Evolutionary conservation across 2,888 invertebrate species (phyloP).

Genomic region (Plebejus melissa): DNA sequence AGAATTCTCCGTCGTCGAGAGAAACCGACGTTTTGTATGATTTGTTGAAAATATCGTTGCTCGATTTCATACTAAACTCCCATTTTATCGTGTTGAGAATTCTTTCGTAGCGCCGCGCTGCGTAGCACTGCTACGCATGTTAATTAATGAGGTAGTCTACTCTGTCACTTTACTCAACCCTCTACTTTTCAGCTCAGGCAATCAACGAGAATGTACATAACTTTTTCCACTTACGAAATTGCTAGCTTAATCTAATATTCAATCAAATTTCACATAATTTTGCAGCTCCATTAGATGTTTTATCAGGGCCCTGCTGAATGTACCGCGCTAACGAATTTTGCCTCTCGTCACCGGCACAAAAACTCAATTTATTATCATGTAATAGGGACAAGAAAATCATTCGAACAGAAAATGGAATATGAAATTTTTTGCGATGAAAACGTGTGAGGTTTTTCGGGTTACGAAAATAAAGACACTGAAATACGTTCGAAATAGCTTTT

Average conservation of each 20-base stretch:
- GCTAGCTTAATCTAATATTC: slow-evolving; percentile 16
- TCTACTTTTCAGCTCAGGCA: not conserved
- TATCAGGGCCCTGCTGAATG: slow-evolving; percentile 3
- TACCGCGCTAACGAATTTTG: slow-evolving; percentile 33
- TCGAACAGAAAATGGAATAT: slow-evolving; percentile 26
- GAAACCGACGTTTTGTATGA: not conserved
- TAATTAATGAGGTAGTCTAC: not conserved
- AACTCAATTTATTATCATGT: slow-evolving; percentile 37
- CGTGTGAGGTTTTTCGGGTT: slow-evolving; percentile 16
- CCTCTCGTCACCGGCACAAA: slow-evolving; percentile 31
- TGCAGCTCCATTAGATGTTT: slow-evolving; percentile 26
- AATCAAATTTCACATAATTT: slow-evolving; percentile 24
- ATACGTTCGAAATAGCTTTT: slow-evolving; percentile 16
- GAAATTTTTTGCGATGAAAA: slow-evolving; percentile 15
- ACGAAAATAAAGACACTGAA: slow-evolving; percentile 7
- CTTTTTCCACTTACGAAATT: slow-evolving; percentile 14
- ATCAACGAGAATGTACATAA: not conserved
- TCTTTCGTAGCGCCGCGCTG: not conserved
- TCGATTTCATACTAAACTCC: no score
- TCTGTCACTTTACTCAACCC: not conserved
- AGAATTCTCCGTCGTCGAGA: not conserved
- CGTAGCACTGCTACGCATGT: not conserved
- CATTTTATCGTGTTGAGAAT: not conserved
- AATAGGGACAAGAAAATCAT: slow-evolving; percentile 30
- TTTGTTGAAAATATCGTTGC: not conserved